These are phyloP conservation scores for Gonioctena quinquepunctata DNA, from an alignment of 1,140 invertebrate species.

Conservation along the genomic window DNA sequence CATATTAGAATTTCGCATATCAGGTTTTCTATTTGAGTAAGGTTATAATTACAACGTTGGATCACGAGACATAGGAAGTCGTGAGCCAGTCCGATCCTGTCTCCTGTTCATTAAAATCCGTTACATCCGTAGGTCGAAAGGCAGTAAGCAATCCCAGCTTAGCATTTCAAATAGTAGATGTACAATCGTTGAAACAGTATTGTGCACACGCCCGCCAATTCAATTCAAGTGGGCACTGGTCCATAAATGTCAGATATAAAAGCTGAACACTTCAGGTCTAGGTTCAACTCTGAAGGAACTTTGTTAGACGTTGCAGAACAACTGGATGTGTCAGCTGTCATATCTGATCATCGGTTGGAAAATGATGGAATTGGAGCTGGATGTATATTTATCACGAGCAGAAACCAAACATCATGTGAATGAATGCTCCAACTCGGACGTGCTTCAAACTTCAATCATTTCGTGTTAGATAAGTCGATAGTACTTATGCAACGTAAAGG, in stretches of 20 bases:
- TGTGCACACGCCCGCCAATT: conserved; percentile 41
- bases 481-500: too few species aligned
- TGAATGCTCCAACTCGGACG: not conserved
- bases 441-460: not conserved
- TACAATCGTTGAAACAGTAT: conserved; percentile 31
- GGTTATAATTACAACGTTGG: too few species aligned
- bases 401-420: not conserved
- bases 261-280: conserved; percentile 13
- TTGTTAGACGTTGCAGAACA: conserved; percentile 10
- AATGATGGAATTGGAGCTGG: not conserved
- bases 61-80: too few species aligned
- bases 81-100: too few species aligned
- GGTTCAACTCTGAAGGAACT: conserved; percentile 18
- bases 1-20: too few species aligned
- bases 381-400: not conserved
- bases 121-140: conserved; percentile 54
- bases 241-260: conserved; percentile 41
- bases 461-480: not conserved
- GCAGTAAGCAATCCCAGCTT: conserved; percentile 51
- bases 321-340: conserved; percentile 14
- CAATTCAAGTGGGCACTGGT: conserved; percentile 41
- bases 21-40: too few species aligned
- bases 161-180: conserved; percentile 18
- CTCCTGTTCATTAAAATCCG: conserved; percentile 57
- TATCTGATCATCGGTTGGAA: conserved; percentile 4